Evolutionary conservation across 2,888 invertebrate species (phyloP).

Genomic region (Drosophila pseudotalamancana): DNA sequence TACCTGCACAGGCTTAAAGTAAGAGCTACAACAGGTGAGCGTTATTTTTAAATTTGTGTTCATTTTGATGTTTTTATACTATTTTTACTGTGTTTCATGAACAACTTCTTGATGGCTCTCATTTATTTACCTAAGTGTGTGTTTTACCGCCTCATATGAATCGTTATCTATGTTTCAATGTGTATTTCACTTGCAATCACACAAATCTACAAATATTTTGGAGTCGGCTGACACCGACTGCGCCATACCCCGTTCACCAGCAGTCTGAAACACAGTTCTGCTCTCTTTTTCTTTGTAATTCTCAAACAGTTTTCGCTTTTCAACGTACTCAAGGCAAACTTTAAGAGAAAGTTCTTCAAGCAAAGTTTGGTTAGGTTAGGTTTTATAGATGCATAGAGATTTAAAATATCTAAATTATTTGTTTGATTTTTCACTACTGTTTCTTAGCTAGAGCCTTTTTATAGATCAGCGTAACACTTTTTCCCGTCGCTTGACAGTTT

Average conservation of each 20-base stretch:
- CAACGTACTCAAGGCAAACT: too few species aligned
- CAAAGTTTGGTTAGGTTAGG: too few species aligned
- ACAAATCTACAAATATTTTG: neutral
- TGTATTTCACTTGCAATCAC: slow-evolving; percentile 4
- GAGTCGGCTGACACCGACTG: neutral
- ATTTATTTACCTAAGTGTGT: too few species aligned
- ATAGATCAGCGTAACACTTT: too few species aligned
- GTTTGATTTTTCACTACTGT: too few species aligned
- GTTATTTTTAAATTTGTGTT: neutral
- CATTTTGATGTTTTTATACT: neutral
- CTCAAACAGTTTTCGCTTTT: neutral
- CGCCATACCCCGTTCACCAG: neutral
- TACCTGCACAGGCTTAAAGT: too few species aligned
- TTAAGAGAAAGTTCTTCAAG: too few species aligned
- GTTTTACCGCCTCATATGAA: neutral
- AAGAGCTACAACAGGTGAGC: neutral
- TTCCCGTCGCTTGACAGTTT: too few species aligned
- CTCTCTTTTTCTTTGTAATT: neutral
- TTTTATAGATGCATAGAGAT: too few species aligned
- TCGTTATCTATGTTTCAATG: neutral
- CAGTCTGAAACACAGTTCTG: too few species aligned
- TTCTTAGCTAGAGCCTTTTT: too few species aligned
- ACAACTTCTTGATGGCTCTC: neutral
- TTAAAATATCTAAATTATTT: too few species aligned
- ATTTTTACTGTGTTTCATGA: neutral